Evolutionary conservation across 2,113 vertebrate species (phyloP).

Genomic region (Phasianus colchicus): DNA sequence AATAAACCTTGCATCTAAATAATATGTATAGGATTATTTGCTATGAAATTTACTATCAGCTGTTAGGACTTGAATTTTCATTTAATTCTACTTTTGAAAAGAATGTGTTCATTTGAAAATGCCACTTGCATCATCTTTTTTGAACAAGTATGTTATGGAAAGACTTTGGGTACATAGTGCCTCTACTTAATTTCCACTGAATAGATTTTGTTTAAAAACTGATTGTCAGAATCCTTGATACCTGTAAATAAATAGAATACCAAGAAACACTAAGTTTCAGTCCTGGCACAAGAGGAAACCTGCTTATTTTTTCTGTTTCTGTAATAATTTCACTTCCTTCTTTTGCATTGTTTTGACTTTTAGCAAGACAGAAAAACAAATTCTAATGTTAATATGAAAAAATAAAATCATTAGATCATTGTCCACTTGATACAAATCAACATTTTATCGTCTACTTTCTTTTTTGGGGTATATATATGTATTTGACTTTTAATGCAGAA

Average conservation of each 20-base stretch:
- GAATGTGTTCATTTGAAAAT: neutral
- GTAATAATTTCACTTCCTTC: constrained; percentile 50
- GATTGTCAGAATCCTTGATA: neutral
- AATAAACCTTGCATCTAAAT: neutral
- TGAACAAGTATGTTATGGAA: neutral
- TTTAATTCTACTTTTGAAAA: neutral
- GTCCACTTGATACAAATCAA: neutral
- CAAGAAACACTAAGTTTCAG: neutral
- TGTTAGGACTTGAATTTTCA: neutral
- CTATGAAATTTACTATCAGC: neutral
- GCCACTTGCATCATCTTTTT: neutral
- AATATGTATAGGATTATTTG: neutral
- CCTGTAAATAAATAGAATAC: neutral
- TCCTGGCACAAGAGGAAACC: constrained; percentile 11
- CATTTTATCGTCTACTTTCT: neutral
- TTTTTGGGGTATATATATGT: neutral
- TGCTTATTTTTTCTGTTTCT: neutral
- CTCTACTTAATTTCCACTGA: neutral
- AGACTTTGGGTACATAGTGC: neutral
- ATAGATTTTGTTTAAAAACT: neutral
- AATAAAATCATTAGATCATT: neutral
- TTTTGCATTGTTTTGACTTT: neutral
- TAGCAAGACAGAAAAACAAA: neutral
- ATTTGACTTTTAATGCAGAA: neutral
- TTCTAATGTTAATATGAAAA: neutral